These are phyloP conservation scores for Eupithecia subfuscata DNA, from an alignment of 2,888 invertebrate genomes.

Conservation along the genomic window DNA sequence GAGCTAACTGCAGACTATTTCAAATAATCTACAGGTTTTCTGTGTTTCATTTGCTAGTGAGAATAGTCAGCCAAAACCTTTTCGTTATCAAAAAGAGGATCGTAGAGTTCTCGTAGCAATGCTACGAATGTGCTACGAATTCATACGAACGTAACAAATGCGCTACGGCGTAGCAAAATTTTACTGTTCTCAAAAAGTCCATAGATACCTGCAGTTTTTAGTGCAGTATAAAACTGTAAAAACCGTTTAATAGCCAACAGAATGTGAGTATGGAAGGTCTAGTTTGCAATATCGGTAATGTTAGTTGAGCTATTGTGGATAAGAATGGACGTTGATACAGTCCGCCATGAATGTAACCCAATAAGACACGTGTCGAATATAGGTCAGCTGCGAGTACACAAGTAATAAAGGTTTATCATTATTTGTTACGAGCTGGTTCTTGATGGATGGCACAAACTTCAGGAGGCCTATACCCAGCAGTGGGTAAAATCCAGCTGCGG, in stretches of 20 bases:
- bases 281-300: no score
- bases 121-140: conserved; percentile 10
- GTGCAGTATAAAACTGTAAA: neutral
- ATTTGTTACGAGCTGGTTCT: neutral
- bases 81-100: neutral
- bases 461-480: no score
- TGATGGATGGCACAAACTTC: no score
- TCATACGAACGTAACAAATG: conserved; percentile 22
- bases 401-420: neutral
- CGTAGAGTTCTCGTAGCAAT: neutral
- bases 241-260: no score
- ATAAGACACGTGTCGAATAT: neutral
- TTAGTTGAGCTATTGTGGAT: neutral
- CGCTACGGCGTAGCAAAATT: conserved; percentile 23
- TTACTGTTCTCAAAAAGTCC: neutral
- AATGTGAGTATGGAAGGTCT: no score
- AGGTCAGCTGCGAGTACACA: neutral
- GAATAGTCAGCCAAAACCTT: neutral
- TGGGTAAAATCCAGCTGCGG: no score
- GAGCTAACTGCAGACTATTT: no score
- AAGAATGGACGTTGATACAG: neutral
- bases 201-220: neutral
- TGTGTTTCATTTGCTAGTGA: neutral
- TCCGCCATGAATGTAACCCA: neutral
- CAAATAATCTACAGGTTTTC: no score